Conservation (phyloP, 2,113 vertebrate genomes). For the Pseudorhombus dupliciocellatus region DNA sequence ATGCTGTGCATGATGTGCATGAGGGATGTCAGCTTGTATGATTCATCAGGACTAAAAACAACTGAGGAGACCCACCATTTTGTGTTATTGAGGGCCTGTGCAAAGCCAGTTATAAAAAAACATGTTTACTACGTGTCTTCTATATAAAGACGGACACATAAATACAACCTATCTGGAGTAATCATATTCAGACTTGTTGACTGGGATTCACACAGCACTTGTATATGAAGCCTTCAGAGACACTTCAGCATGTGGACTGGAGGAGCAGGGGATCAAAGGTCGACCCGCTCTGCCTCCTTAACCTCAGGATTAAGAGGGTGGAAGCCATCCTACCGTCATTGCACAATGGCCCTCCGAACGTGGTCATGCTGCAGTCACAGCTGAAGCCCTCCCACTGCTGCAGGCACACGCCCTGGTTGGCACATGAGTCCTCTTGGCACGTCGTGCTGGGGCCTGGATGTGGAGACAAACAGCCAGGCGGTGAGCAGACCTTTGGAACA, state of each 20-base stretch:
- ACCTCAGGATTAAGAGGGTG: neutral
- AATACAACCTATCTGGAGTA: neutral
- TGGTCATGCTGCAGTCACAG: slow-evolving; percentile 99
- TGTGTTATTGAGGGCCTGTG: neutral
- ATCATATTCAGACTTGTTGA: too few species aligned
- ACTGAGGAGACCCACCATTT: neutral
- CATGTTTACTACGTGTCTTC: neutral
- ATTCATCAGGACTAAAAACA: neutral
- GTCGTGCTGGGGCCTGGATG: slow-evolving; percentile 92
- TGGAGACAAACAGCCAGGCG: slow-evolving; percentile 45
- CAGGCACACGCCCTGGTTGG: slow-evolving; percentile 97
- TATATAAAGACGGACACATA: neutral
- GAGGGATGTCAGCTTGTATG: slow-evolving; percentile 1
- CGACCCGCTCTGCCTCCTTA: neutral
- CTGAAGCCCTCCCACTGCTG: slow-evolving; percentile 99
- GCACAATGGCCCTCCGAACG: slow-evolving; percentile 92
- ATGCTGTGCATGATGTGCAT: slow-evolving; percentile 1
- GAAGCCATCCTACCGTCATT: slow-evolving; percentile 94
- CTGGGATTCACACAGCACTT: neutral
- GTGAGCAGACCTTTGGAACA: slow-evolving; percentile 26
- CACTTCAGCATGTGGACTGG: neutral
- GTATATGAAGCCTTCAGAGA: neutral
- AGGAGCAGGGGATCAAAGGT: neutral
- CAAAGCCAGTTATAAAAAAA: neutral
- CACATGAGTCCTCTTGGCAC: slow-evolving; percentile 97